phyloP scores from a whole-genome alignment of 2,888 invertebrate species.

The Plagodis pulveraria region DNA sequence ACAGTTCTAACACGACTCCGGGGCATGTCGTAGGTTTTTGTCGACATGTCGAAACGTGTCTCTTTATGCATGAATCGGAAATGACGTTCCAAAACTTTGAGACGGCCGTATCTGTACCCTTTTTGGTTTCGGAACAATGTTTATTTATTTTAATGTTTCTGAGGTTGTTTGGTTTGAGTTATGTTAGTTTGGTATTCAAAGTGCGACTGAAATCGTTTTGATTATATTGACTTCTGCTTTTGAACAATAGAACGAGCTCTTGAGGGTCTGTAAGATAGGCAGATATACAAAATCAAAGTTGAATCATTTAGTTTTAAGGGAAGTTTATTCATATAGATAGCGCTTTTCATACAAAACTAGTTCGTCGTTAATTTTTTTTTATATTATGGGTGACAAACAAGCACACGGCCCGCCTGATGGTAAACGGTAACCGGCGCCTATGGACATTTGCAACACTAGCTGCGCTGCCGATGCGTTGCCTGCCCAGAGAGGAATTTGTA shows the following conservation, averaged over 20 bases:
- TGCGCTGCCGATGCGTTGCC: no score
- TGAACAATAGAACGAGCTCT: not conserved
- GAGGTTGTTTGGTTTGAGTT: constrained; percentile 9
- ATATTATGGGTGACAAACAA: no score
- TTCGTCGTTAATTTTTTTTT: no score
- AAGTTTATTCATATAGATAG: no score
- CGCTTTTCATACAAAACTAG: no score
- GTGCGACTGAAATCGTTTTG: constrained; percentile 4
- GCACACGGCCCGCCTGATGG: no score
- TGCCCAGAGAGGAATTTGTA: no score
- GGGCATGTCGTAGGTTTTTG: constrained; percentile 53
- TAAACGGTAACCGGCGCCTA: no score
- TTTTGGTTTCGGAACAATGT: constrained; percentile 17
- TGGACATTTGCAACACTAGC: no score
- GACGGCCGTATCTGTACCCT: constrained; percentile 27
- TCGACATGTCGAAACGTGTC: constrained; percentile 56
- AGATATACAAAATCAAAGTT: no score
- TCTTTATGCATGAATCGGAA: constrained; percentile 64
- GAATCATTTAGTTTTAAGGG: no score
- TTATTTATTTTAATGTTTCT: constrained; percentile 25
- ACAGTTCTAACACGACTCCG: constrained; percentile 53
- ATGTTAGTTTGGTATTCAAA: constrained; percentile 5
- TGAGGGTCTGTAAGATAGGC: not conserved
- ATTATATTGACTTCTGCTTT: constrained; percentile 13
- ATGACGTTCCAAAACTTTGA: constrained; percentile 46